A percentile compares a stretch with the other conserved stretches of the same genome.
Evolutionary conservation across 2,797 vertebrate genomes (phyloP).

Genomic region (Rallus crepitans): DNA sequence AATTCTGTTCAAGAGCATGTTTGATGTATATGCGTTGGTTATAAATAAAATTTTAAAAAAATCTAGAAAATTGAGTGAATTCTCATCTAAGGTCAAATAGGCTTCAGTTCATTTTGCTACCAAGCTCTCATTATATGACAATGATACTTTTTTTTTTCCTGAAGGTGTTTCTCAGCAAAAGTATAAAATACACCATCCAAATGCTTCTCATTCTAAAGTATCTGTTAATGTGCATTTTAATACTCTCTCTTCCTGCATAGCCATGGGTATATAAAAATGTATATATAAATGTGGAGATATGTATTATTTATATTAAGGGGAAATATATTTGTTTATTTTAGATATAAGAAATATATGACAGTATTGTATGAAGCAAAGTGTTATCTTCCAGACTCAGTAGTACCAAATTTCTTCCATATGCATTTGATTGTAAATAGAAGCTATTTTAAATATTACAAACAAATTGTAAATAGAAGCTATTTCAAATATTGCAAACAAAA

Average conservation of each 20-base stretch:
- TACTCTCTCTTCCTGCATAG: neutral
- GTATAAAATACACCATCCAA: neutral
- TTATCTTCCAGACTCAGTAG: neutral
- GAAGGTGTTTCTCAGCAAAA: neutral
- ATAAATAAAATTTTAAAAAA: neutral
- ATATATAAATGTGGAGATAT: neutral
- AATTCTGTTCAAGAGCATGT: neutral
- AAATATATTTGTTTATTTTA: neutral
- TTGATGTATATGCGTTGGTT: neutral
- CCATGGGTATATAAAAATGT: neutral
- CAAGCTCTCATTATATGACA: neutral
- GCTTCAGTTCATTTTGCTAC: neutral
- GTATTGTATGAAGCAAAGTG: neutral
- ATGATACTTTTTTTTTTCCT: neutral
- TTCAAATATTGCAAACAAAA: neutral
- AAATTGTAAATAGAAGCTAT: neutral
- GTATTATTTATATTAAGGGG: neutral
- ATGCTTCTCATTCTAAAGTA: neutral
- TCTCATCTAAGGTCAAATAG: neutral
- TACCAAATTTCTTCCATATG: neutral
- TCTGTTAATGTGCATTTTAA: neutral
- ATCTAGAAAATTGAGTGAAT: neutral
- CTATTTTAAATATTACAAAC: neutral
- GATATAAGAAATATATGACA: neutral
- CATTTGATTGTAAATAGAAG: neutral